Percentiles rank a stretch among this genome's conserved stretches.
Conservation (phyloP, 1,140 invertebrate species). For the Heliconius hermathena region DNA sequence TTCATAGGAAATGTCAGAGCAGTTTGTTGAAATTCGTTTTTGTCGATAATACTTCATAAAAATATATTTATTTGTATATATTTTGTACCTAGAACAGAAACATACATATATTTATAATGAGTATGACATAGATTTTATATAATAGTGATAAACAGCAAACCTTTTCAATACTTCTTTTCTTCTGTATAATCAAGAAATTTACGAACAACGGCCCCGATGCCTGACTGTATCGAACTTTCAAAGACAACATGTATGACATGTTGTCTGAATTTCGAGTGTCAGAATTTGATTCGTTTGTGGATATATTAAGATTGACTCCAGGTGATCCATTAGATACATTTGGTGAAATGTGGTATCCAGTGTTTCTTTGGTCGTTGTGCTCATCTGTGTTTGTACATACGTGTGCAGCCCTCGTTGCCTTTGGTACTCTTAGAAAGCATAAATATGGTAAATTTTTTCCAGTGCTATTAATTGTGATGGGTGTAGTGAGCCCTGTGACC, state of each 20-base stretch:
- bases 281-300: slow-evolving; percentile 85
- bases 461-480: slow-evolving; percentile 93
- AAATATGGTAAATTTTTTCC: slow-evolving; percentile 97
- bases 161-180: slow-evolving; percentile 6
- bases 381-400: slow-evolving; percentile 96
- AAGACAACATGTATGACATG: slow-evolving; percentile 82
- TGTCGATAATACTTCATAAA: slow-evolving; percentile 16
- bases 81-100: neutral
- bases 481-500: slow-evolving; percentile 91
- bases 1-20: slow-evolving; percentile 17
- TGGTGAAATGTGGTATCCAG: slow-evolving; percentile 97
- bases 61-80: slow-evolving; percentile 1
- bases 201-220: slow-evolving; percentile 65
- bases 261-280: slow-evolving; percentile 82
- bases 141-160: neutral
- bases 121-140: neutral
- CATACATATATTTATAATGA: neutral
- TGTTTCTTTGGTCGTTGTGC: slow-evolving; percentile 96
- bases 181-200: slow-evolving; percentile 29
- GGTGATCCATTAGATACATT: slow-evolving; percentile 85
- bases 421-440: slow-evolving; percentile 94
- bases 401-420: slow-evolving; percentile 94
- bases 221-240: slow-evolving; percentile 57
- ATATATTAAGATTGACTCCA: slow-evolving; percentile 84
- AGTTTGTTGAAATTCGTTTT: slow-evolving; percentile 15